Evolutionary conservation across 2,797 vertebrate species (phyloP).

Genomic region (Pangasius djambal): DNA sequence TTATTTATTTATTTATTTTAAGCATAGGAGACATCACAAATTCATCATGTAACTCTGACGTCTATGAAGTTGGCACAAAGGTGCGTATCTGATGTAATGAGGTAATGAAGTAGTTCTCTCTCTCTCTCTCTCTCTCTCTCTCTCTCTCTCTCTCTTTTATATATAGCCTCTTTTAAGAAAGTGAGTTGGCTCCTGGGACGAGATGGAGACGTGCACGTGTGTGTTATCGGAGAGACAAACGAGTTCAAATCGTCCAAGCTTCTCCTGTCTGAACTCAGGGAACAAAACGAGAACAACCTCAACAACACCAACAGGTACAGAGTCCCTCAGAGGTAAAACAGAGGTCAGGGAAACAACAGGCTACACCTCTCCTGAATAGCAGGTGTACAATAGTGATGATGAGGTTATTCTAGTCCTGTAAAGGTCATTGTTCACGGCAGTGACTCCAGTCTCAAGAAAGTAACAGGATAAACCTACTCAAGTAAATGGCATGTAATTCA

Average conservation of each 20-base stretch:
- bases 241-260: slow-evolving; percentile 50
- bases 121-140: no score
- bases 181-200: slow-evolving; percentile 64
- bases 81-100: not conserved
- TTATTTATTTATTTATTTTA: not conserved
- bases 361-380: not conserved
- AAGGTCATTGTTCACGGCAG: not conserved
- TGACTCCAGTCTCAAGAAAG: not conserved
- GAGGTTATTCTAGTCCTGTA: slow-evolving; percentile 2
- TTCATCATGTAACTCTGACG: not conserved
- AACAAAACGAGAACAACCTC: slow-evolving; percentile 41
- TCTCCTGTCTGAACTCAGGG: slow-evolving; percentile 56
- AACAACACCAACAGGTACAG: slow-evolving; percentile 66
- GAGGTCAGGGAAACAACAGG: slow-evolving; percentile 49
- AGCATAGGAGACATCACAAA: not conserved
- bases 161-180: slow-evolving; percentile 54
- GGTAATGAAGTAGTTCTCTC: not conserved
- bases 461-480: not conserved
- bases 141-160: no score
- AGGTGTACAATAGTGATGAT: not conserved
- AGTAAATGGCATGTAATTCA: not conserved
- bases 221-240: slow-evolving; percentile 56
- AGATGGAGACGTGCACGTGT: slow-evolving; percentile 61
- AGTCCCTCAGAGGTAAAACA: slow-evolving; percentile 30
- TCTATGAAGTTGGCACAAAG: not conserved